Conservation (phyloP, 92 coral and sea anemone genomes). For the Epizoanthus ramosus region DNA sequence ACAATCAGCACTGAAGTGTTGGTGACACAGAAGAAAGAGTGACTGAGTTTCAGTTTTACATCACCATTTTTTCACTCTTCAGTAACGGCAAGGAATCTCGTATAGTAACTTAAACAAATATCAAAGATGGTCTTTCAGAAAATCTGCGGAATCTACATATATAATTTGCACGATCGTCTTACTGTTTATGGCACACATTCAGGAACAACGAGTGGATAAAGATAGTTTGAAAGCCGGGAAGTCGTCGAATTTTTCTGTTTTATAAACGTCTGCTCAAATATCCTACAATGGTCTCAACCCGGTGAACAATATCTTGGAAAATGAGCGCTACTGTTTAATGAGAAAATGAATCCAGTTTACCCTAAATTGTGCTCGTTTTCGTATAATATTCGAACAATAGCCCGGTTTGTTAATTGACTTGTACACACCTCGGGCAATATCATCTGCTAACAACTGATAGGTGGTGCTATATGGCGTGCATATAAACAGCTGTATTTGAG, state of each 20-base stretch:
- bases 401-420: conserved; percentile 29
- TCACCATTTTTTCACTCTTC: no score
- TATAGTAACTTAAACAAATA: no score
- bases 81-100: no score
- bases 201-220: no score
- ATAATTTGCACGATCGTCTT: background rate
- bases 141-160: background rate
- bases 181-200: background rate
- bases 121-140: background rate
- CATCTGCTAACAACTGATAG: conserved; percentile 30
- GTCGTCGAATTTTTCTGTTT: no score
- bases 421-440: conserved; percentile 43
- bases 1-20: no score
- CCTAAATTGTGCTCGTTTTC: conserved; percentile 37
- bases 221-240: no score
- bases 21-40: no score
- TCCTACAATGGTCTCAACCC: background rate
- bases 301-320: background rate
- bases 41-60: no score
- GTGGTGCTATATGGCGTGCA: conserved; percentile 9
- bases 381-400: conserved; percentile 29
- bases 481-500: conserved; percentile 22
- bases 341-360: conserved; percentile 14
- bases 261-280: no score
- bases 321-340: background rate